Conservation (phyloP, 2,113 vertebrate species). For the Sapajus apella region DNA sequence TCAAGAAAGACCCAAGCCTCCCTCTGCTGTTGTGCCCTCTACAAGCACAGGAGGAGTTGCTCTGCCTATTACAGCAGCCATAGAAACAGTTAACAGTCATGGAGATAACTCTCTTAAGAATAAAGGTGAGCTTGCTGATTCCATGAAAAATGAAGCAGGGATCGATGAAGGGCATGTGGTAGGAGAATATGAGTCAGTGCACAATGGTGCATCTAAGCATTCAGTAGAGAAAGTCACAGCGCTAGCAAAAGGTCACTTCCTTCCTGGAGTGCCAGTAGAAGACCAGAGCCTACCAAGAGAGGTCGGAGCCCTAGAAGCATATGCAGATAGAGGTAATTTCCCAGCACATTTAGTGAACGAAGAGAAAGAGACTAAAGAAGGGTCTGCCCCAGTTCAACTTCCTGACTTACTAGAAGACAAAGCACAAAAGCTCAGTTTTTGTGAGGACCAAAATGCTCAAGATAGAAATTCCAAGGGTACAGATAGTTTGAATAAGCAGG, state of each 20-base stretch:
- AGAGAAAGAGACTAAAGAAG: neutral
- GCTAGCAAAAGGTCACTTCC: neutral
- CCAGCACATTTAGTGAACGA: fast-evolving
- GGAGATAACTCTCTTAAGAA: neutral
- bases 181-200: fast-evolving
- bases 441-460: neutral
- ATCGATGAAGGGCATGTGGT: fast-evolving
- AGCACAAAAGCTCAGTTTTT: neutral
- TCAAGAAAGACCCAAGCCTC: neutral
- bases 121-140: neutral
- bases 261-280: neutral
- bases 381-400: fast-evolving
- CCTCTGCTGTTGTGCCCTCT: neutral
- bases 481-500: neutral
- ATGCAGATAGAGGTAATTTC: fast-evolving
- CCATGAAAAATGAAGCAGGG: neutral
- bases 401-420: fast-evolving
- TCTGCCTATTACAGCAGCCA: neutral
- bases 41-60: neutral
- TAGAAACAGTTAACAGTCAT: neutral
- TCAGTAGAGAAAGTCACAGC: neutral
- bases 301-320: fast-evolving
- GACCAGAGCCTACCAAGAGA: neutral
- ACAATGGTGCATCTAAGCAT: neutral
- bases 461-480: neutral